Conservation (phyloP, 2,113 vertebrate species). For the Triplophysa rosa region DNA sequence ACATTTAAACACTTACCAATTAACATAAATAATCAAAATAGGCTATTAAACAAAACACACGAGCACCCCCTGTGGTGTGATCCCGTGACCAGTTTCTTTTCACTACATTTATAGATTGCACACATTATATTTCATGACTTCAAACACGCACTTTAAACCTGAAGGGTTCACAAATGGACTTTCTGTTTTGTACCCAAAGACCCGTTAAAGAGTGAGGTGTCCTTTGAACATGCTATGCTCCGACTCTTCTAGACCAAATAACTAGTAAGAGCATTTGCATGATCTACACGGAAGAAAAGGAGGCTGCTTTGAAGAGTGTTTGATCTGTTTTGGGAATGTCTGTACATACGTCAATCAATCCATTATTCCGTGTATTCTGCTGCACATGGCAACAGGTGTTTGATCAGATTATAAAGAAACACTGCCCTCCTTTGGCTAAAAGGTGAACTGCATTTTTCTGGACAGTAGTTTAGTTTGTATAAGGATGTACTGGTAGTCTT, state of each 20-base stretch:
- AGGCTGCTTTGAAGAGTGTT: slow-evolving; percentile 29
- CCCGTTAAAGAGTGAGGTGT: background rate
- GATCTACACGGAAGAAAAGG: background rate
- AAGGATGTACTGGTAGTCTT: no score
- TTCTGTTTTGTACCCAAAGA: background rate
- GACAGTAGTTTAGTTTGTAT: no score
- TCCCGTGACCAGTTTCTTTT: background rate
- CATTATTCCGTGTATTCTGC: slow-evolving; percentile 1
- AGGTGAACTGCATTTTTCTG: background rate
- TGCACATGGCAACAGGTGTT: slow-evolving; percentile 26
- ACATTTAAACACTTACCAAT: background rate
- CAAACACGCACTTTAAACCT: slow-evolving; percentile 16
- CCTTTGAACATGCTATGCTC: slow-evolving; percentile 12
- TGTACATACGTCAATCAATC: background rate
- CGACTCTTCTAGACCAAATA: background rate
- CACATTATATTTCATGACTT: background rate
- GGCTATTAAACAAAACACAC: background rate
- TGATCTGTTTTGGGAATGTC: slow-evolving; percentile 23
- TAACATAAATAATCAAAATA: background rate
- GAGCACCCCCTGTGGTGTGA: background rate
- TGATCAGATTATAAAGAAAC: background rate
- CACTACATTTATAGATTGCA: background rate
- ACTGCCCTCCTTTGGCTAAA: slow-evolving; percentile 23
- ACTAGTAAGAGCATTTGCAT: slow-evolving; percentile 1
- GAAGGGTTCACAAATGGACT: slow-evolving; percentile 22